phyloP scores from a whole-genome alignment of 2,113 vertebrate species.

The Trochalopteron elliotii region DNA sequence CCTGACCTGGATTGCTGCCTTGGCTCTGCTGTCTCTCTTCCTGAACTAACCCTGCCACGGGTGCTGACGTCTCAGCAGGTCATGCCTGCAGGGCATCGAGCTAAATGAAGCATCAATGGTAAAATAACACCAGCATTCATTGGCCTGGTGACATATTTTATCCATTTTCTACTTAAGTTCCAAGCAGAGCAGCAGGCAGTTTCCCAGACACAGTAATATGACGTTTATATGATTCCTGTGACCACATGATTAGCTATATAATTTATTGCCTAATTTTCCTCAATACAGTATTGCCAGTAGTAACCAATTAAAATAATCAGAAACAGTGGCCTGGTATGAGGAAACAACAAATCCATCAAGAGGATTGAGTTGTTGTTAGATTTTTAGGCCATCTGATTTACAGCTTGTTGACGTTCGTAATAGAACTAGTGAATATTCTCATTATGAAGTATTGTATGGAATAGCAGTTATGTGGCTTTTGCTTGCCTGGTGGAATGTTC shows the following conservation, averaged over 20 bases:
- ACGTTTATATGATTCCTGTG: not conserved
- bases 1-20: fast-evolving
- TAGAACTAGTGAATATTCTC: not conserved
- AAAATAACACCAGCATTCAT: not conserved
- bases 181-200: not conserved
- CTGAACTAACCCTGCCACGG: not conserved
- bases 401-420: not conserved
- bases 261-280: conserved; percentile 25
- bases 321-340: not conserved
- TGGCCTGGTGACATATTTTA: not conserved
- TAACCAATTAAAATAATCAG: not conserved
- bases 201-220: not conserved
- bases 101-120: not conserved
- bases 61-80: fast-evolving
- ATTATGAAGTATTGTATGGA: not conserved
- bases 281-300: not conserved
- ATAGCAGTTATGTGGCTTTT: not conserved
- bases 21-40: not conserved
- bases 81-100: fast-evolving
- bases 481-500: not conserved
- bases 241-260: not conserved
- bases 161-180: not conserved
- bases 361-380: not conserved
- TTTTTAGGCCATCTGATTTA: not conserved
- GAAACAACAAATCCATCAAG: not conserved